Conservation (phyloP, 1,140 invertebrate genomes). For the roundworm (Caenorhabditis elegans) region DNA sequence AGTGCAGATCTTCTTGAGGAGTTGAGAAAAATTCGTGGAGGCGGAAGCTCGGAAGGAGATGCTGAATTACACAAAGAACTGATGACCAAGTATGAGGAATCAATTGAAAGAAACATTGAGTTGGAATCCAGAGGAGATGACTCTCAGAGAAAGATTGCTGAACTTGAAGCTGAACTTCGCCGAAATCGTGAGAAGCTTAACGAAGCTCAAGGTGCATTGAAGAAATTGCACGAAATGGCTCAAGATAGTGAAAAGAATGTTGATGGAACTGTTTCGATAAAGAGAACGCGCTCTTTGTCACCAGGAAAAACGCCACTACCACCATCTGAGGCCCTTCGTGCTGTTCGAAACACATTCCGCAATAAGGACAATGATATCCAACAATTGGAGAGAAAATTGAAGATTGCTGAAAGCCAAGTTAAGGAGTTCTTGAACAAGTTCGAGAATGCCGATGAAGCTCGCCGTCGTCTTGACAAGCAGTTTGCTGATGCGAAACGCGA, state of each 20-base stretch:
- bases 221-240: constrained; percentile 57
- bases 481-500: constrained; percentile 60
- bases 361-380: constrained; percentile 66
- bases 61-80: constrained; percentile 62
- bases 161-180: constrained; percentile 60
- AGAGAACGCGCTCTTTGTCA: constrained; percentile 63
- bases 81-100: constrained; percentile 66
- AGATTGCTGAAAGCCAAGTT: constrained; percentile 58
- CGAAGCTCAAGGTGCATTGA: constrained; percentile 55
- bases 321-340: constrained; percentile 60
- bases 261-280: constrained; percentile 40
- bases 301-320: constrained; percentile 54
- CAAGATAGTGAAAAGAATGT: constrained; percentile 46
- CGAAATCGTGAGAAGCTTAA: constrained; percentile 56
- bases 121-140: constrained; percentile 66
- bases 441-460: constrained; percentile 57
- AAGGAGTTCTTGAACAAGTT: constrained; percentile 61
- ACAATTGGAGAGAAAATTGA: constrained; percentile 61
- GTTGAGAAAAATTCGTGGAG: constrained; percentile 44
- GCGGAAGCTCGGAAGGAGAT: constrained; percentile 47
- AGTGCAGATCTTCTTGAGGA: constrained; percentile 50
- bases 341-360: constrained; percentile 58
- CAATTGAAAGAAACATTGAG: constrained; percentile 65
- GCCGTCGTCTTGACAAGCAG: constrained; percentile 60
- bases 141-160: constrained; percentile 57